Evolutionary conservation across 2,888 invertebrate species (phyloP).

Genomic region (Tenthredo distinguenda): DNA sequence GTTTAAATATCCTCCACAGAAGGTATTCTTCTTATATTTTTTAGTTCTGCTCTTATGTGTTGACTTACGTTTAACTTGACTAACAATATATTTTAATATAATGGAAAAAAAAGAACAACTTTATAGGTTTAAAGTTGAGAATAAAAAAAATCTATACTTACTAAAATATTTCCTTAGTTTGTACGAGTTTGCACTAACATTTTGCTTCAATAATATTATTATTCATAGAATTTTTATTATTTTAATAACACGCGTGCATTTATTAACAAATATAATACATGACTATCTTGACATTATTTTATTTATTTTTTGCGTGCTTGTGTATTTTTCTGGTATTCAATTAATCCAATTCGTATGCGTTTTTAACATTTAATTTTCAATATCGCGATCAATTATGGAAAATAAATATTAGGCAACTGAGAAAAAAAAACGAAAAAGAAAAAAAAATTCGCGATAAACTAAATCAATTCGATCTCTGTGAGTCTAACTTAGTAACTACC

Average conservation of each 20-base stretch:
- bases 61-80: conserved; percentile 20
- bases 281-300: conserved; percentile 21
- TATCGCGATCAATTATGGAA: neutral
- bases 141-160: conserved; percentile 3
- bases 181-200: conserved; percentile 43
- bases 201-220: conserved; percentile 32
- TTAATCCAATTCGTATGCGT: neutral
- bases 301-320: conserved; percentile 11
- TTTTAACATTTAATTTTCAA: conserved; percentile 23
- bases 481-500: conserved; percentile 9
- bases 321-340: conserved; percentile 1
- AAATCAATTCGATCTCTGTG: neutral
- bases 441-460: conserved; percentile 35
- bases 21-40: neutral
- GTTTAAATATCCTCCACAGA: neutral
- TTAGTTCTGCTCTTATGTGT: conserved; percentile 15
- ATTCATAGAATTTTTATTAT: conserved; percentile 19
- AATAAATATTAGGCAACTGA: conserved; percentile 27
- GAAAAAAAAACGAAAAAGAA: conserved; percentile 55
- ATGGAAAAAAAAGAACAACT: conserved; percentile 3
- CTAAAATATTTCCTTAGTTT: conserved; percentile 22
- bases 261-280: conserved; percentile 26
- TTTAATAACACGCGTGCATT: conserved; percentile 29
- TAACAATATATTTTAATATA: conserved; percentile 24
- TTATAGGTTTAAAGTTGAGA: neutral